Percentiles rank a stretch among this genome's conserved stretches.
These are phyloP conservation scores for Dendrocopos noguchii DNA, from an alignment of 2,113 vertebrate species.

Conservation along the genomic window DNA sequence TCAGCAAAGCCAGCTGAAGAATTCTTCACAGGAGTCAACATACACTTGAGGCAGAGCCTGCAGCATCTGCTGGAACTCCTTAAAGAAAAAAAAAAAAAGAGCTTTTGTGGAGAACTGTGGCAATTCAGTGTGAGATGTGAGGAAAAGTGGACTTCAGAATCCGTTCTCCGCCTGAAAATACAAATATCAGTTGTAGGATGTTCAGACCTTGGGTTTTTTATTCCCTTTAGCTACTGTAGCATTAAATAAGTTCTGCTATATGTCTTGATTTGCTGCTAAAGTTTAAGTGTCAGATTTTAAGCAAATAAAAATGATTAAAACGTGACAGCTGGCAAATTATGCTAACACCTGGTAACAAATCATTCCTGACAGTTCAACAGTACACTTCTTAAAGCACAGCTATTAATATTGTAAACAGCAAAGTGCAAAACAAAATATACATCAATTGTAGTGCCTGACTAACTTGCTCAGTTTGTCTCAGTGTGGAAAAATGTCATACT, in stretches of 20 bases:
- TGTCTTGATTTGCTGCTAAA: slow-evolving; percentile 77
- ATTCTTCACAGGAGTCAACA: neutral
- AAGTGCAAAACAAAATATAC: slow-evolving; percentile 10
- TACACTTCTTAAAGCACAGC: slow-evolving; percentile 71
- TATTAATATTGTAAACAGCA: slow-evolving; percentile 79
- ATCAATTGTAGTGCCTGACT: slow-evolving; percentile 43
- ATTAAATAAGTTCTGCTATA: slow-evolving; percentile 60
- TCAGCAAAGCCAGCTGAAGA: neutral
- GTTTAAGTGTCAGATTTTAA: slow-evolving; percentile 72
- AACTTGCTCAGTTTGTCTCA: slow-evolving; percentile 65
- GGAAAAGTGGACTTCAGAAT: slow-evolving; percentile 28
- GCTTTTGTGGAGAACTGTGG: neutral
- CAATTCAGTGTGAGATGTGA: neutral
- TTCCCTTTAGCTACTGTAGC: slow-evolving; percentile 19
- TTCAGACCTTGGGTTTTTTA: neutral
- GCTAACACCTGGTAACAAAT: slow-evolving; percentile 82
- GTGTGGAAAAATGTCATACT: slow-evolving; percentile 61
- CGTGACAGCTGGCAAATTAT: slow-evolving; percentile 79
- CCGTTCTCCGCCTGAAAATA: slow-evolving; percentile 12
- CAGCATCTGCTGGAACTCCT: neutral
- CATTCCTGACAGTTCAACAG: slow-evolving; percentile 76
- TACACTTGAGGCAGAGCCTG: neutral
- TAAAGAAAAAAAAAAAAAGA: neutral
- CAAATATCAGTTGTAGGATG: slow-evolving; percentile 8
- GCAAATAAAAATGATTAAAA: slow-evolving; percentile 82